A percentile compares a stretch with the other conserved stretches of the same genome.
Evolutionary conservation across 2,113 vertebrate genomes (phyloP).

Genomic region (Progne subis): DNA sequence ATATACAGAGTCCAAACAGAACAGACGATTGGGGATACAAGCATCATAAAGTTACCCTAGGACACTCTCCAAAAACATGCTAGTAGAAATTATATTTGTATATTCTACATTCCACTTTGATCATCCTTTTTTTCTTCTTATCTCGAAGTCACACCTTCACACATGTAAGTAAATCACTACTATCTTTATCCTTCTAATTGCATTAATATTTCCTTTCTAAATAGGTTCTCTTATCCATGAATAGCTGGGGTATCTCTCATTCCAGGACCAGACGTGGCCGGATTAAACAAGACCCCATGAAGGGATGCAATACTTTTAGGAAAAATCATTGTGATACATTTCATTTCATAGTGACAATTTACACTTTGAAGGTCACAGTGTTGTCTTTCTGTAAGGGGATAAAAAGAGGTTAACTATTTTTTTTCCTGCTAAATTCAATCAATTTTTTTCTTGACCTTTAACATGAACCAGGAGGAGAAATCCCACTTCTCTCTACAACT

Average conservation of each 20-base stretch:
- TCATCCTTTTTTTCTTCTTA: not conserved
- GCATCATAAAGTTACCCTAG: too few species aligned
- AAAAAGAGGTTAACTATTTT: not conserved
- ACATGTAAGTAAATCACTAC: not conserved
- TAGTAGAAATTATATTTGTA: not conserved
- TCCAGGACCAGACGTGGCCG: fast-evolving
- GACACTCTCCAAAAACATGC: not conserved
- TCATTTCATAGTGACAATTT: not conserved
- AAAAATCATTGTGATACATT: not conserved
- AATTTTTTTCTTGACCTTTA: not conserved
- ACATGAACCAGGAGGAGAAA: not conserved
- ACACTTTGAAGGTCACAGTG: not conserved
- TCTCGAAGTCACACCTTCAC: not conserved
- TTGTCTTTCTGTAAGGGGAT: not conserved
- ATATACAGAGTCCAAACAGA: too few species aligned
- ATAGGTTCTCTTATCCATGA: not conserved
- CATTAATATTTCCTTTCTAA: not conserved
- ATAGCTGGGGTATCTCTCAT: not conserved
- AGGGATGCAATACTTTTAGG: not conserved
- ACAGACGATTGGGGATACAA: too few species aligned
- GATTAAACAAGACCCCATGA: not conserved
- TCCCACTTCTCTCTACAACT: not conserved
- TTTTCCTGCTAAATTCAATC: not conserved
- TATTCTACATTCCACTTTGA: not conserved
- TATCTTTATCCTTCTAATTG: not conserved